A percentile compares a stretch with the other conserved stretches of the same genome.
These are phyloP conservation scores for Perdita meconis DNA, from an alignment of 2,888 invertebrate species.

Conservation along the genomic window DNA sequence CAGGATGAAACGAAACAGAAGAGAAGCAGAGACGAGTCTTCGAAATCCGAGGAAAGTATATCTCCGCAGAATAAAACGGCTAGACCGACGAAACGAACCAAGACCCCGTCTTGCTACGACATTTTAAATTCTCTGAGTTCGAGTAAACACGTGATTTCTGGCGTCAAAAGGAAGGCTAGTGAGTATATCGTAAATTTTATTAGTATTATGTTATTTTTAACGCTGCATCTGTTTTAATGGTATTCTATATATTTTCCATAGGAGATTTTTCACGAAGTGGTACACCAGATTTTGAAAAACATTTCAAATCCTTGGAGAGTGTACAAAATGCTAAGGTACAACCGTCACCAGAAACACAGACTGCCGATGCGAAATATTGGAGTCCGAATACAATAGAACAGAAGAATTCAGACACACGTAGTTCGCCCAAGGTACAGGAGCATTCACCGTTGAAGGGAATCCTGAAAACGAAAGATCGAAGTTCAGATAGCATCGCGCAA, in stretches of 20 bases:
- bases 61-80: slow-evolving; percentile 73
- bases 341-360: slow-evolving; percentile 16
- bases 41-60: slow-evolving; percentile 77
- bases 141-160: slow-evolving; percentile 77
- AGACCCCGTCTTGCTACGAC: slow-evolving; percentile 81
- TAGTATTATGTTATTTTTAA: neutral
- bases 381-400: slow-evolving; percentile 9
- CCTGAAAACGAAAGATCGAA: slow-evolving; percentile 37
- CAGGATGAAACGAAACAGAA: slow-evolving; percentile 81
- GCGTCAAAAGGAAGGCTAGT: slow-evolving; percentile 82
- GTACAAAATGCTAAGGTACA: slow-evolving; percentile 31
- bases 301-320: slow-evolving; percentile 78
- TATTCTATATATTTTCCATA: slow-evolving; percentile 31
- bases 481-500: neutral
- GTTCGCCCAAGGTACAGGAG: slow-evolving; percentile 12
- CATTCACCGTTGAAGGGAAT: slow-evolving; percentile 57
- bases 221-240: neutral
- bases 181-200: slow-evolving; percentile 48
- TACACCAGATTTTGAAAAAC: slow-evolving; percentile 80
- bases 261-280: slow-evolving; percentile 78
- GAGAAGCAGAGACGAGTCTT: slow-evolving; percentile 79
- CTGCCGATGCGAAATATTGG: neutral
- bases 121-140: slow-evolving; percentile 82
- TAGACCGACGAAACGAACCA: slow-evolving; percentile 80
- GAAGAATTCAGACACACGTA: neutral